A percentile compares a stretch with the other conserved stretches of the same genome.
Conservation (phyloP, 2,888 invertebrate species). For the Stictocephala bisonia region DNA sequence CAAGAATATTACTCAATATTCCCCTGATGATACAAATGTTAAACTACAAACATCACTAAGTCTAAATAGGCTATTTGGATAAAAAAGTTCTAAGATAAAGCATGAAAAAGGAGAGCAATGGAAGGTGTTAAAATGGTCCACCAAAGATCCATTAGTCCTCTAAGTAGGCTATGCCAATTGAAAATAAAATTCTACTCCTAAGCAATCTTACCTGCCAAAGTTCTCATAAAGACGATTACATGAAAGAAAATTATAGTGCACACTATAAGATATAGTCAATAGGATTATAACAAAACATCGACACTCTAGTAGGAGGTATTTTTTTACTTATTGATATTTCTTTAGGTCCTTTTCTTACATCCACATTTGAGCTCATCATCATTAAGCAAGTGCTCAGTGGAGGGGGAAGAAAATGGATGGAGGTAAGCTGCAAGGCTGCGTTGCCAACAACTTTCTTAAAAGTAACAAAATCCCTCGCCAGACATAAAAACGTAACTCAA, state of each 20-base stretch:
- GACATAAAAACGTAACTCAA: not conserved
- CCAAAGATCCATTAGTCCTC: conserved; percentile 33
- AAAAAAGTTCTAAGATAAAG: too few species aligned
- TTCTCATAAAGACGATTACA: not conserved
- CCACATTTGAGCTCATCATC: conserved; percentile 45
- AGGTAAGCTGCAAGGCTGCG: conserved; percentile 43
- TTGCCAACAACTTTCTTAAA: conserved; percentile 41
- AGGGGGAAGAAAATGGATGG: conserved; percentile 42
- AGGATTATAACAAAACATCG: conserved; percentile 21
- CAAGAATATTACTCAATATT: too few species aligned
- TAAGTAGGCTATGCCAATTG: conserved; percentile 36
- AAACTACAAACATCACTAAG: too few species aligned
- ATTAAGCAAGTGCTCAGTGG: conserved; percentile 40
- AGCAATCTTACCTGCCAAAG: conserved; percentile 14
- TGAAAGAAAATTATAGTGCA: not conserved
- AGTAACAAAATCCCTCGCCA: conserved; percentile 17
- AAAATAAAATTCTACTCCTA: conserved; percentile 24
- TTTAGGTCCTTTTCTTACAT: conserved; percentile 43
- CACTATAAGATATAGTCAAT: not conserved
- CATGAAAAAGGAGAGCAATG: too few species aligned
- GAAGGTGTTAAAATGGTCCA: conserved; percentile 20
- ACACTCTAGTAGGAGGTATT: not conserved
- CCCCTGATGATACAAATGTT: too few species aligned
- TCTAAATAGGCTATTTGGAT: too few species aligned
- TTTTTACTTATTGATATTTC: conserved; percentile 46